Base-by-base conservation (phyloP, 2,113 vertebrate genomes). In the Pelobates fuscus region DNA sequence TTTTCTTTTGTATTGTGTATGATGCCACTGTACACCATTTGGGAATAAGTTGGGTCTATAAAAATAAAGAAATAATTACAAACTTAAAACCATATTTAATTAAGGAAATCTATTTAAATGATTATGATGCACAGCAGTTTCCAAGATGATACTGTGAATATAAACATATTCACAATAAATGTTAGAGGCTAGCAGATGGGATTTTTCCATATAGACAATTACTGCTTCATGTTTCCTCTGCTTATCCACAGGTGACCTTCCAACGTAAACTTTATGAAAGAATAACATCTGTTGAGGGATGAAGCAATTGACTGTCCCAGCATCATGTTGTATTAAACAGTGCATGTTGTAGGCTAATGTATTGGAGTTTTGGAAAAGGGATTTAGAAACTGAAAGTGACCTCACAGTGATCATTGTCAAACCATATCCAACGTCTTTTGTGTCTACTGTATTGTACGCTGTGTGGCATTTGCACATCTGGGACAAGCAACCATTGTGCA, bases 161-260 rank as follows among this genome's bases (percentile, higher is more conserved):
- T 29, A 24, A 62, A 30, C 44, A 41, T 52, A 71, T 46, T 71
- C 29, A 20, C 26, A 20, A 49, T 62, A 52, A 62, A 49, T 52
- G 8, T 52, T 44, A 71, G 60, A 57, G 70, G 23, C 57, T 71
- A 43, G 58, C 70, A 71, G 70, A 71, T 71, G 70, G 57, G 59
- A 71, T 52, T 25, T 71, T 63, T 71, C 14, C 60, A 43, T 37
- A 59, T 23, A 49, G 70, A 71, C 70, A 71, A 71, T 62, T 71
- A 59, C 69, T 58, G 37, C 44, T 59, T 71, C 29, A 71, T 71
- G 43, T 59, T 63, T 62, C 70, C 70, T 63, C 43, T 52, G 25
- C 58, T 49, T 62, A 71, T 49, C 70, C 70, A 71, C 70, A 71
- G 70, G 70, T 71, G 70, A 71, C 70, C 70, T 49, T 71, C 70